A percentile compares a stretch with the other conserved stretches of the same genome.
Conservation (phyloP, 2,797 vertebrate genomes). For the Caiman crocodilus region DNA sequence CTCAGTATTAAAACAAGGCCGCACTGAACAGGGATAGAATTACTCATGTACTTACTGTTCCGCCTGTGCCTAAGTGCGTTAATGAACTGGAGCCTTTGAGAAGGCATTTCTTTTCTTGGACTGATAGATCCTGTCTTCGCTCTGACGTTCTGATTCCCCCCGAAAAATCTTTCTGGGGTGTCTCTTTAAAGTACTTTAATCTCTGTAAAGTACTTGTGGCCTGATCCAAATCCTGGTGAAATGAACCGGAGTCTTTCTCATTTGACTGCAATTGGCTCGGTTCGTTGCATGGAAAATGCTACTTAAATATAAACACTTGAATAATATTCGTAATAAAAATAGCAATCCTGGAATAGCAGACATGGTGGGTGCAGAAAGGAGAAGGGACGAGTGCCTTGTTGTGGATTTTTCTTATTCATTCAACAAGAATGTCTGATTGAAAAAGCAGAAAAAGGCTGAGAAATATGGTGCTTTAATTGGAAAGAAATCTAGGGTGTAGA, state of each 20-base stretch:
- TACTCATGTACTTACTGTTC: background rate
- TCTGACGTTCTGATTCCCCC: background rate
- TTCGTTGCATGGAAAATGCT: background rate
- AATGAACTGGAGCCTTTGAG: accelerated
- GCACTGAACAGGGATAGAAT: too few species aligned
- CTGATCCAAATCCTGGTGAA: background rate
- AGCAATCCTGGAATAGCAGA: background rate
- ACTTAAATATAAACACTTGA: background rate
- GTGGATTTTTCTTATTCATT: too few species aligned
- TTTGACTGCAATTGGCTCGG: background rate
- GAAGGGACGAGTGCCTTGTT: too few species aligned
- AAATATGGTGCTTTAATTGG: too few species aligned
- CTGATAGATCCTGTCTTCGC: background rate
- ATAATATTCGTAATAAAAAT: background rate
- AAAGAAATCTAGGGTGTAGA: too few species aligned
- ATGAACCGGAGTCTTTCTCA: background rate
- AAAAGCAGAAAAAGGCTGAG: too few species aligned
- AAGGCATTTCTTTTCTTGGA: background rate
- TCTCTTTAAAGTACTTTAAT: background rate
- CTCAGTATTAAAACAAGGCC: too few species aligned
- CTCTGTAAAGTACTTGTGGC: background rate
- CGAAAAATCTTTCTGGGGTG: background rate
- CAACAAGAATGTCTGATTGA: too few species aligned
- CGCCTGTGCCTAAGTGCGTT: background rate
- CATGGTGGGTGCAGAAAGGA: too few species aligned